Evolutionary conservation across 2,113 vertebrate genomes (phyloP).

Genomic region (Chaetura pelagica): DNA sequence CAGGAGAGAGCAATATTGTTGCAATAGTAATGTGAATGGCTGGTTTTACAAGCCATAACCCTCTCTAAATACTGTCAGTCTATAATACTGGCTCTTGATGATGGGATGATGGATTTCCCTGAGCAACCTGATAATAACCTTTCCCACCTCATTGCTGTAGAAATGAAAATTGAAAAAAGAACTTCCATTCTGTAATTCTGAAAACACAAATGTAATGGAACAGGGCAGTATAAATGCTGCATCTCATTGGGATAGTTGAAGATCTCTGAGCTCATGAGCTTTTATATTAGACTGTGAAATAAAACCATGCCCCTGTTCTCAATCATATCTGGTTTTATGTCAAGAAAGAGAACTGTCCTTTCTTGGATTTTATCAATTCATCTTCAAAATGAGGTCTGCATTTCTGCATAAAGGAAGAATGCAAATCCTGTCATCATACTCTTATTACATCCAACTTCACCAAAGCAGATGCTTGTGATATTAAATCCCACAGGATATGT

Average conservation of each 20-base stretch:
- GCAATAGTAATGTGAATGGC: slow-evolving; percentile 6
- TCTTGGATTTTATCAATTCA: background rate
- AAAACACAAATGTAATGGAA: background rate
- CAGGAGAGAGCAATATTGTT: slow-evolving; percentile 37
- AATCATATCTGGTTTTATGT: background rate
- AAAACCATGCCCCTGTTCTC: background rate
- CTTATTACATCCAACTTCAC: background rate
- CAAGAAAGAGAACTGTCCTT: background rate
- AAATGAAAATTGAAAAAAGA: slow-evolving; percentile 26
- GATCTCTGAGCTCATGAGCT: slow-evolving; percentile 11
- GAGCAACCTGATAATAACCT: slow-evolving; percentile 46
- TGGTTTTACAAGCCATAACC: slow-evolving; percentile 48
- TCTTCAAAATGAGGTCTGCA: background rate
- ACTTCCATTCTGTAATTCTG: background rate
- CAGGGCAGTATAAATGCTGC: background rate
- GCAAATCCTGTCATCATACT: background rate
- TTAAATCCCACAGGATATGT: background rate
- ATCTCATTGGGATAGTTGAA: background rate
- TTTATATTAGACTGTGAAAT: slow-evolving; percentile 34
- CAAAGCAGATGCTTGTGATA: background rate
- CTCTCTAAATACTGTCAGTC: slow-evolving; percentile 41
- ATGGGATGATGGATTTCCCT: slow-evolving; percentile 47
- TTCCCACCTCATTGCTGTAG: slow-evolving; percentile 12
- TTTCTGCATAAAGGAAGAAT: background rate
- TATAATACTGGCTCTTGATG: slow-evolving; percentile 53